Evolutionary conservation across 2,888 invertebrate species (phyloP), one percentile per base, ranked within the genome.

Genomic region (Dasysyrphus albostriatus): DNA sequence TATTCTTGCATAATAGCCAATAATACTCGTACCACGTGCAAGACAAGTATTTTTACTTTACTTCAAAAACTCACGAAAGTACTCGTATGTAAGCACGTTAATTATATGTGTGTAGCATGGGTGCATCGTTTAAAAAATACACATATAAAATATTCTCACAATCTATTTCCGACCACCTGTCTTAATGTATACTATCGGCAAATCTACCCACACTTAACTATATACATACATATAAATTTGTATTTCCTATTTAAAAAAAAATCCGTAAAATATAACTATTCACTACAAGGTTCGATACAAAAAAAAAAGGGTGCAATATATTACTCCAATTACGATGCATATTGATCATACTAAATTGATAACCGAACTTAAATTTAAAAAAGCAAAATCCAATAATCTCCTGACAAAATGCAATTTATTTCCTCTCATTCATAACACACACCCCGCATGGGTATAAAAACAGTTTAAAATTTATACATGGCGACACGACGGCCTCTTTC

Each of bases 371-470:
- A 73, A 85, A 75, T 83, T 72, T 74, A 65, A 78, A 79, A 83
- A 78, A 74, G 74, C 65, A 78, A 77, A 16, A 74, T 87, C 69
- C 85, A 83, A 87, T 87, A 87, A 87, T 87, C 78, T 83, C 87
- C 78, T 87, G 87, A 87, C 83, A 87, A 87, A 87, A 47, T 79
- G 87, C 70, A 87, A 87, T 87, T 87, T 87, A 87, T 83, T 72
- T 10, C 10, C 29, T 29, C 47, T 58, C 70, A 51, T 80, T 67
- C 19, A 65, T 32, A 47, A 65, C 7, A 65, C 44, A 42, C 49
- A 70, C 67, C 59, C 42, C 47, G 67, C 19, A 16, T 29, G 37
- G 19, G 19, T 7, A 42, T 47, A 47, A 65, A 47, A 67, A 9
- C 19, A 34, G 65, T 67, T 67, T 67, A 16, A 67, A 67, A 34